phyloP scores from a whole-genome alignment of 2,888 invertebrate genomes.

The Allophyes oxyacanthae region DNA sequence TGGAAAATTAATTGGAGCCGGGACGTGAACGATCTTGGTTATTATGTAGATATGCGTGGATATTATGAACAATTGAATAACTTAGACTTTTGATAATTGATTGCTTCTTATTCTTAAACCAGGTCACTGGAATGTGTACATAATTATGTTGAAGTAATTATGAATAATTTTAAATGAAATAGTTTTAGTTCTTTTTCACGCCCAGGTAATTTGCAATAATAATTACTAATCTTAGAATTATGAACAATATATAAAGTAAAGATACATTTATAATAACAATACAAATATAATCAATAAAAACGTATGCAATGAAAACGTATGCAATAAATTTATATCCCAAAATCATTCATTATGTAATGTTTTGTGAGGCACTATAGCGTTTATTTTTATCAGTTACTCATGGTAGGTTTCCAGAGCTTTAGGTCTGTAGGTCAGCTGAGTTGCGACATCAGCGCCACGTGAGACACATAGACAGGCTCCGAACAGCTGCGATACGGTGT shows the following conservation, averaged over 20 bases:
- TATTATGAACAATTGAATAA: constrained; percentile 29
- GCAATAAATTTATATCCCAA: constrained; percentile 5
- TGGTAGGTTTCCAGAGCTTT: constrained; percentile 57
- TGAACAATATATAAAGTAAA: neutral
- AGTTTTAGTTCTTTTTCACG: neutral
- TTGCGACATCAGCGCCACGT: constrained; percentile 55
- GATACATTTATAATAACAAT: neutral
- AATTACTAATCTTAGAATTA: too few relatives aligned
- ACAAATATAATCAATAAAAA: neutral
- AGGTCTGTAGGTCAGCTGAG: constrained; percentile 60
- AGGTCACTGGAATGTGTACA: constrained; percentile 18
- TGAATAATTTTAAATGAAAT: constrained; percentile 14
- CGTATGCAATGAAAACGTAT: constrained; percentile 1
- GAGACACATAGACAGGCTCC: constrained; percentile 58
- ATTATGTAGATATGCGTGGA: constrained; percentile 12
- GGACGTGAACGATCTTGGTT: constrained; percentile 13
- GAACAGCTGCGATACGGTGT: constrained; percentile 46
- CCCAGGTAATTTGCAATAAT: neutral
- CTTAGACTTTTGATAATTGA: constrained; percentile 21
- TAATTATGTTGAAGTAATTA: constrained; percentile 21
- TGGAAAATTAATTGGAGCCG: constrained; percentile 30
- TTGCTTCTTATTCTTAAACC: constrained; percentile 28
- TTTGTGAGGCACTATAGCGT: constrained; percentile 29
- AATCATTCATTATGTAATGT: constrained; percentile 29
- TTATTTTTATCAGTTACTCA: constrained; percentile 40